These are phyloP conservation scores for Dreissena polymorpha DNA, from an alignment of 1,140 invertebrate genomes.

Conservation along the genomic window DNA sequence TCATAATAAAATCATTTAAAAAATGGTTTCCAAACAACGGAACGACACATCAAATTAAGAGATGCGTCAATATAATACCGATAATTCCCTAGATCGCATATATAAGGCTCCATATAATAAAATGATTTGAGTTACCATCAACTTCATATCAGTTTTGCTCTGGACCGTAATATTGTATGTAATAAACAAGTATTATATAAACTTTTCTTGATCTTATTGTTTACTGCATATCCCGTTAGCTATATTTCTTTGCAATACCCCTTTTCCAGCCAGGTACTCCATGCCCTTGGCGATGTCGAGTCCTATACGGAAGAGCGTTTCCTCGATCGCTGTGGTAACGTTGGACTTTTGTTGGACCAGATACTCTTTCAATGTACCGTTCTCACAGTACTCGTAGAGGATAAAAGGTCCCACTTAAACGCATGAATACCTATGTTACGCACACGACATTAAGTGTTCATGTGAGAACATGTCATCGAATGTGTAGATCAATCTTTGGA, in stretches of 20 bases:
- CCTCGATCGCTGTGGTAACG: constrained; percentile 83
- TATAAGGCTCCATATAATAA: no score
- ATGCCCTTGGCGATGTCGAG: constrained; percentile 97
- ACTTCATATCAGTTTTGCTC: no score
- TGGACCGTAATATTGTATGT: no score
- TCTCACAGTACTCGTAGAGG: constrained; percentile 51
- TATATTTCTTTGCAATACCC: constrained; percentile 82
- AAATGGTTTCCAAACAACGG: no score
- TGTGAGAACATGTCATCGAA: neutral
- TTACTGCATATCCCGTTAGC: neutral
- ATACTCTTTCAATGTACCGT: constrained; percentile 45
- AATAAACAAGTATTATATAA: no score
- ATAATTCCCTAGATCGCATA: no score
- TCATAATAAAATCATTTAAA: no score
- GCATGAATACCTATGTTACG: neutral
- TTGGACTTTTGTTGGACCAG: constrained; percentile 16
- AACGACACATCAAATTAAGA: no score
- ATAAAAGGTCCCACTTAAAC: constrained; percentile 7
- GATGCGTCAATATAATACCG: no score
- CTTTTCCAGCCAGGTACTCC: constrained; percentile 94
- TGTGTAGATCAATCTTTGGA: neutral
- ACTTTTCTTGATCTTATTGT: no score
- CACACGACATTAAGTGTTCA: neutral
- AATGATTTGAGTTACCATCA: no score
- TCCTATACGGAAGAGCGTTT: constrained; percentile 95